Percentiles rank a stretch among this genome's conserved stretches.
phyloP scores from a whole-genome alignment of 2,113 vertebrate genomes.

The Synodontis membranacea region DNA sequence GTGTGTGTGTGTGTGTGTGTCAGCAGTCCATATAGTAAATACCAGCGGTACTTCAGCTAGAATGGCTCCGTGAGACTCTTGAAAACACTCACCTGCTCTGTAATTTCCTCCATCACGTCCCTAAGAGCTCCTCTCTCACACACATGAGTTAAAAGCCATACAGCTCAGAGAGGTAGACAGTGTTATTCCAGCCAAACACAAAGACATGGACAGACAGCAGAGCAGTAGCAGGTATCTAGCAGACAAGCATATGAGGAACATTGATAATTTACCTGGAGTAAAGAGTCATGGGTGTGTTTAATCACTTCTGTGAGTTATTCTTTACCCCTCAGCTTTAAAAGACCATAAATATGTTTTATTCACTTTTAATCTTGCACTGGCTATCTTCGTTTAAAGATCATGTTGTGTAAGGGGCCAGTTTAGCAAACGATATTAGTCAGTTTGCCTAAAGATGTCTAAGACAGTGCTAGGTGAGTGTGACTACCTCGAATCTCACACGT shows the following conservation, averaged over 20 bases:
- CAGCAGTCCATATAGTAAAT: background rate
- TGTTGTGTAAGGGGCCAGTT: background rate
- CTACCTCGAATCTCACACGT: background rate
- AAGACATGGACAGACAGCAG: background rate
- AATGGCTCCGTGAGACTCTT: background rate
- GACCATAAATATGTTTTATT: background rate
- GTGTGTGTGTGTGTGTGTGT: background rate
- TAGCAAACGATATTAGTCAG: background rate
- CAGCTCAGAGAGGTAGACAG: background rate
- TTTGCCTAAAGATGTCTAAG: background rate
- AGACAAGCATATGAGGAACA: background rate
- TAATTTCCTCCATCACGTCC: background rate
- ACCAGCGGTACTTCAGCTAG: background rate
- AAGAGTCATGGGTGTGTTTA: background rate
- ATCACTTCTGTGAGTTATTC: background rate
- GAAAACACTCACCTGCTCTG: background rate
- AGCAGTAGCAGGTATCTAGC: background rate
- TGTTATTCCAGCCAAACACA: background rate
- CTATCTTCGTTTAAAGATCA: background rate
- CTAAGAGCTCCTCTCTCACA: background rate
- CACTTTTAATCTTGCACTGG: too few relatives aligned
- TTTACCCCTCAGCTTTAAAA: background rate
- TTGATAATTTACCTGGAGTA: background rate
- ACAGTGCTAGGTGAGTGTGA: background rate
- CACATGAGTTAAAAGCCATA: background rate